Evolutionary conservation across 1,140 invertebrate genomes (phyloP), one percentile per base, ranked within the genome.

Genomic region (Amphibalanus amphitrite): DNA sequence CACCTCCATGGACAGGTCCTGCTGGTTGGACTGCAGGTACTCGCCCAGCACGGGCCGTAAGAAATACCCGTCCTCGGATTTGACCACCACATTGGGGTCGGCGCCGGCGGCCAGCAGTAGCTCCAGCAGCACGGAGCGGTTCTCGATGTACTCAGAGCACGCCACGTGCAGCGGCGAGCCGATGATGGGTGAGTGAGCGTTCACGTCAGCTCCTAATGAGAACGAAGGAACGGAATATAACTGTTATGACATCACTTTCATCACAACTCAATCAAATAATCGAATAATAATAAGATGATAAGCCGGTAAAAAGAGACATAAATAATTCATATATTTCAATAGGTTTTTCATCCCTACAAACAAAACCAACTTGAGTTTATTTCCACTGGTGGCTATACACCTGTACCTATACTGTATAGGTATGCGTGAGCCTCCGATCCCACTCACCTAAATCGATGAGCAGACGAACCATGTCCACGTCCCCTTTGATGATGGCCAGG

Each of bases 121-220:
- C 80, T 86, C 73, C 59, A 86, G 79, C 4, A 86, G 82, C 33
- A 81, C 80, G 65, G 79, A 74, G 28, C 81, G 84, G 75, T 91
- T 89, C 0, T 84, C 83, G 69, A 93, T 88, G 72, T 88, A 89
- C 76, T 93, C 90, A 0, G 90, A 89, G 78, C 90, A 91, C 0
- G 90, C 91, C 10, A 94, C 89, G 79, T 94, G 91, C 13, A 95
- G 82, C 0, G 92, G 87, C 0, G 90, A 89, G 13, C 91, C 90
- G 74, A 92, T 90, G 71, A 92, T 88, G 0, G 89, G 89, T 23
- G 90, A 91, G 20, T 86, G 87, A 13, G 88, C 86, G 75, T 93
- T 93, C 3, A 91, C 88, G 75, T 91, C 83, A 0, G 91, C 89
- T 72, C 89, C 90, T 88, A 78, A 73, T n/a, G n/a, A 72, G 76